Evolutionary conservation across 2,113 vertebrate genomes (phyloP), one percentile per base, ranked within the genome.

Genomic region (Archilochus colubris): DNA sequence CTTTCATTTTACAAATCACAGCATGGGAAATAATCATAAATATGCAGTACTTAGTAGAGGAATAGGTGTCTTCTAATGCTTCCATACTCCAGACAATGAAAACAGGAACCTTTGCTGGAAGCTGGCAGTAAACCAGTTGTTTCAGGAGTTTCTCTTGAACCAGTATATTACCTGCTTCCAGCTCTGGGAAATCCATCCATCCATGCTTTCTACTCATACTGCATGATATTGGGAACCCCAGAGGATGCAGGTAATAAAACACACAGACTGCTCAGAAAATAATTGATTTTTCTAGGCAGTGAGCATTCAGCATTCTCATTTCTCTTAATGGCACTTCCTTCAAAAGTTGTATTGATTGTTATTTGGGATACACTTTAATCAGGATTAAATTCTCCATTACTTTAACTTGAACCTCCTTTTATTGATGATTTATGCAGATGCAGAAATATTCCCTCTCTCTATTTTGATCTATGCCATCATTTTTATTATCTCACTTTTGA

Each of bases 321-420:
- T 70, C n/a, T 89, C 30, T 51, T 40, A 68, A 21, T 1, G 3
- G 12, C 50, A 16, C 24, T 58, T 40, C n/a, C 1, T 14, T 14
- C n/a, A 79, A 75, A 82, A 62, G 25, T 77, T 24, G 31, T 9
- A 8, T 36, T 57, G 30, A 82, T 30, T 43, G 24, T 36, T 19
- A 84, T 68, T 61, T 75, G 13, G 30, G 24, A 61, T 25, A 38
- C 9, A 11, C 6, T 93, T 78, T 43, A n/a, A 31, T 17, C 31
- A 40, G 36, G 7, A 12, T 75, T 79, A 82, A 89, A 95, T 96
- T 95, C 96, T 95, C 95, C 93, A 94, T 92, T 82, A 80, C 84
- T 95, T 92, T 89, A 91, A 82, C 31, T 63, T 58, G 68, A 54
- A 54, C 40, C 50, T 82, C 74, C 74, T 89, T 75, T 81, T 27